Conservation (phyloP, 2,888 invertebrate genomes). For the Hermaeophaga mercurialis region DNA sequence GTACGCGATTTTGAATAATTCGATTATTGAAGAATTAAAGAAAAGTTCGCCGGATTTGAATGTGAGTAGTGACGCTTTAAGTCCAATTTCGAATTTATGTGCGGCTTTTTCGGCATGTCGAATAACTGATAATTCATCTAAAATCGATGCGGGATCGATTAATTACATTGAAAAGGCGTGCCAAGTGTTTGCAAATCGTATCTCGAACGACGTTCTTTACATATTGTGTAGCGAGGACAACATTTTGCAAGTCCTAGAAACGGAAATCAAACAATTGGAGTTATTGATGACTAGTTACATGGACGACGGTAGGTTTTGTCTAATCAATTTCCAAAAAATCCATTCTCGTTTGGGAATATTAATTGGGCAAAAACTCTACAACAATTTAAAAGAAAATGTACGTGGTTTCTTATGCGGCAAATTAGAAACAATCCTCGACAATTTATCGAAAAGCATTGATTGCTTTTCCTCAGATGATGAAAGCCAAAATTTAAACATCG, state of each 20-base stretch:
- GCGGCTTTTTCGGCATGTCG: conserved; percentile 63
- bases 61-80: conserved; percentile 45
- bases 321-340: conserved; percentile 67
- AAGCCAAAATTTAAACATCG: conserved; percentile 48
- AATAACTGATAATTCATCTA: conserved; percentile 51
- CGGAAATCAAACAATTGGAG: conserved; percentile 72
- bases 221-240: conserved; percentile 51
- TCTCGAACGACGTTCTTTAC: conserved; percentile 67
- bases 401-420: conserved; percentile 31
- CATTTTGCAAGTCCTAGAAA: conserved; percentile 64
- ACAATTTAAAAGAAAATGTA: conserved; percentile 50
- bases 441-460: conserved; percentile 53
- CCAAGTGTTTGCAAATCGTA: conserved; percentile 72
- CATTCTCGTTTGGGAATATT: conserved; percentile 70
- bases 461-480: conserved; percentile 66
- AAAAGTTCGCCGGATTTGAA: conserved; percentile 27
- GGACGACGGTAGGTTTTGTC: conserved; percentile 67
- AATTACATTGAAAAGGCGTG: conserved; percentile 65
- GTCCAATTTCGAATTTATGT: conserved; percentile 67
- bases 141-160: conserved; percentile 54
- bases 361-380: conserved; percentile 63
- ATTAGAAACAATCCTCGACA: conserved; percentile 41
- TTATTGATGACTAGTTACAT: conserved; percentile 71
- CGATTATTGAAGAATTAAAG: conserved; percentile 31
- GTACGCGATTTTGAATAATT: conserved; percentile 26